A percentile compares a stretch with the other conserved stretches of the same genome.
These are phyloP conservation scores for Macrophya annulata DNA, from an alignment of 2,888 invertebrate genomes.

Conservation along the genomic window DNA sequence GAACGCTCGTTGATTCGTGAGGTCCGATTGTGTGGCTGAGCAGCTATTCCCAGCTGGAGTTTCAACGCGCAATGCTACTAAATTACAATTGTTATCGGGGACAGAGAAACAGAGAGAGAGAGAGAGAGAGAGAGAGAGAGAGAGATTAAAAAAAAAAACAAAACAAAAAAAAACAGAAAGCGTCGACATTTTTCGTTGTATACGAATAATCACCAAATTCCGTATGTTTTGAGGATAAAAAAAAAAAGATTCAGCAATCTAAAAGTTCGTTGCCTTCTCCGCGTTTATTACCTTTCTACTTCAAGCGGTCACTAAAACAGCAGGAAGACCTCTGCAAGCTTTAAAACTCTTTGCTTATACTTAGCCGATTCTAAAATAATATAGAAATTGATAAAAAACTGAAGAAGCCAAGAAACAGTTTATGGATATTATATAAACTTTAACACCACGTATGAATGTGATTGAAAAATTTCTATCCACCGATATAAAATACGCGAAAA, in stretches of 20 bases:
- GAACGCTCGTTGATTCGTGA: slow-evolving; percentile 40
- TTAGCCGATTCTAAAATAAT: neutral
- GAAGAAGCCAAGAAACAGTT: neutral
- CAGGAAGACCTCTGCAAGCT: neutral
- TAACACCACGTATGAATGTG: neutral
- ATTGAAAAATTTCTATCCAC: neutral
- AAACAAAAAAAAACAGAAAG: slow-evolving; percentile 51
- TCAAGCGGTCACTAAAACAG: neutral
- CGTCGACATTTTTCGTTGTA: slow-evolving; percentile 36
- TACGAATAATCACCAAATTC: neutral
- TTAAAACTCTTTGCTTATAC: neutral
- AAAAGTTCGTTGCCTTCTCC: neutral
- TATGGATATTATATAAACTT: neutral
- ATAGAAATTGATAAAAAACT: neutral
- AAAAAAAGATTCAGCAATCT: neutral
- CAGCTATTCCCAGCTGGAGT: slow-evolving; percentile 48
- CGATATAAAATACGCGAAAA: neutral
- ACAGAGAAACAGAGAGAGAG: slow-evolving; percentile 39
- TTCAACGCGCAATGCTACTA: slow-evolving; percentile 43
- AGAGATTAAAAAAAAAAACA: slow-evolving; percentile 54
- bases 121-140: slow-evolving; percentile 36
- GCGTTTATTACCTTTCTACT: neutral
- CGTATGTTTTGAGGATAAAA: neutral
- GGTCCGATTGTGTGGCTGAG: slow-evolving; percentile 27
- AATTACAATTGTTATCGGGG: slow-evolving; percentile 53